phyloP scores from a whole-genome alignment of 2,797 vertebrate genomes.

The Apodemus agrarius region DNA sequence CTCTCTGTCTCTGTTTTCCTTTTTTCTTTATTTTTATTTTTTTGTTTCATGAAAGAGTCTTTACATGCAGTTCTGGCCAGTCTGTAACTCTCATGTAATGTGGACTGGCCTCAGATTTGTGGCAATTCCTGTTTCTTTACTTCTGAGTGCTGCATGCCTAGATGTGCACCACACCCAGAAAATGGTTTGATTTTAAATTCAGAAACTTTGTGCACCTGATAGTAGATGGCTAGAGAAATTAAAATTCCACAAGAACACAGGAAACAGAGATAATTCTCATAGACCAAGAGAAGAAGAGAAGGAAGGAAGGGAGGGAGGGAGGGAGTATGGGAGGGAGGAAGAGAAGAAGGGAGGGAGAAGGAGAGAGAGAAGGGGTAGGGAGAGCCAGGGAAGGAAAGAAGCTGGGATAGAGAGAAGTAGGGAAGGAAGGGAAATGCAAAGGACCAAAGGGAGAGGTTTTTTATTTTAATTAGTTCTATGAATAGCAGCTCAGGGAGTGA shows the following conservation, averaged over 20 bases:
- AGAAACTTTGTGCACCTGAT: slow-evolving; percentile 53
- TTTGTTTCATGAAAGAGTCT: neutral
- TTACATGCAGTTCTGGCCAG: neutral
- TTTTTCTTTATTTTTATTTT: neutral
- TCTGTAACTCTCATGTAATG: neutral
- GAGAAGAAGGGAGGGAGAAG: neutral
- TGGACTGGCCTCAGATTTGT: neutral
- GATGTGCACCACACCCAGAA: neutral
- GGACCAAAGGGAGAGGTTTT: neutral
- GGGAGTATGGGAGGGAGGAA: accelerated
- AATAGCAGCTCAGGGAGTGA: slow-evolving; percentile 54
- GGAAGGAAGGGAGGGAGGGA: too few species aligned
- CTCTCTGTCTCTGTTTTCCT: neutral
- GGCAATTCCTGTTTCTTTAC: neutral
- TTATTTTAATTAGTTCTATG: neutral
- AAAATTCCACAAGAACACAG: slow-evolving; percentile 73
- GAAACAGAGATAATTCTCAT: slow-evolving; percentile 68
- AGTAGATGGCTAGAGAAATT: slow-evolving; percentile 65
- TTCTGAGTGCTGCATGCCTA: neutral
- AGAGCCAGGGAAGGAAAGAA: neutral
- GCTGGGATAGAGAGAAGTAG: neutral
- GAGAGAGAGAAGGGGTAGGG: too few species aligned
- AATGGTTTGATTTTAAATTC: slow-evolving; percentile 38
- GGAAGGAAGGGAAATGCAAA: neutral
- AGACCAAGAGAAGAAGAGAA: neutral